Evolutionary conservation across 2,113 vertebrate genomes (phyloP).

Genomic region (Carollia perspicillata): DNA sequence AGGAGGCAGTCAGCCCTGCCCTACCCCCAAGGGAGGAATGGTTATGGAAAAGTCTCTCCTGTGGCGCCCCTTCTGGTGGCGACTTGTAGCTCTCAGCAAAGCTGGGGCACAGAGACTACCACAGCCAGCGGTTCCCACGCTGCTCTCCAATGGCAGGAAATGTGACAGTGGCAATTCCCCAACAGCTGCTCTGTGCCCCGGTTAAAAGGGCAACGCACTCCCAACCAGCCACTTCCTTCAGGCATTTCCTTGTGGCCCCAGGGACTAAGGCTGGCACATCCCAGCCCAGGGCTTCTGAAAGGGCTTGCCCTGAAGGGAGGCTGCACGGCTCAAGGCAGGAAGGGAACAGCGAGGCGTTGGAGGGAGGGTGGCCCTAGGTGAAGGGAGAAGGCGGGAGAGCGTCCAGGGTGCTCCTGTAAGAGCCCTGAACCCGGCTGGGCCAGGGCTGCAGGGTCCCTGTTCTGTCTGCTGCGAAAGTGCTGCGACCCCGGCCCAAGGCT

Average conservation of each 20-base stretch:
- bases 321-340: not conserved
- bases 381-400: not conserved
- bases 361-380: not conserved
- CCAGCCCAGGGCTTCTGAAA: not conserved
- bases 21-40: too few species aligned
- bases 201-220: not conserved
- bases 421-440: not conserved
- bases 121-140: not conserved
- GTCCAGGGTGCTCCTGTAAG: not conserved
- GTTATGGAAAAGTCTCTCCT: not conserved
- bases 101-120: accelerated
- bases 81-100: not conserved
- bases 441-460: not conserved
- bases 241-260: not conserved
- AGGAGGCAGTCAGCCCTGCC: not conserved
- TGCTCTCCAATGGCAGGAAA: not conserved
- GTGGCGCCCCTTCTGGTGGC: accelerated
- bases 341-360: not conserved
- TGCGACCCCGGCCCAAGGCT: not conserved
- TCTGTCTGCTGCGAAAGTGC: not conserved
- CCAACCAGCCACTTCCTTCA: not conserved
- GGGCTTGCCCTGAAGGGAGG: not conserved
- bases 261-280: not conserved
- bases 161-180: not conserved
- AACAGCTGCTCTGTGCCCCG: not conserved